A percentile compares a stretch with the other conserved stretches of the same genome.
These are phyloP conservation scores for Lasiurus cinereus DNA, from an alignment of 2,113 vertebrate species.

Conservation along the genomic window DNA sequence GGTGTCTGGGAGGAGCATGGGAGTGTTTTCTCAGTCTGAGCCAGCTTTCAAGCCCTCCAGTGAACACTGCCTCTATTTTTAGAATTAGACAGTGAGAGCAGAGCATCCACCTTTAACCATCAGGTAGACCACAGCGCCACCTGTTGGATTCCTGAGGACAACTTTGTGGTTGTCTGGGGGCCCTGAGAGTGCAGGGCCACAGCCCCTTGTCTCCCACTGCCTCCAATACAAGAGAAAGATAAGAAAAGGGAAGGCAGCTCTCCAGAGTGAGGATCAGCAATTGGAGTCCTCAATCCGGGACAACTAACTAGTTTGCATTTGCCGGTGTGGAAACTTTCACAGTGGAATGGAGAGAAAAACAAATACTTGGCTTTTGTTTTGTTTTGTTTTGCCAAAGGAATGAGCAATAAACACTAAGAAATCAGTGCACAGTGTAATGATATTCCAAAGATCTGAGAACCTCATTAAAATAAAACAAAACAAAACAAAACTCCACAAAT, in stretches of 20 bases:
- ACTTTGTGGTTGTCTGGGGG: not conserved
- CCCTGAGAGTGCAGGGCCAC: not conserved
- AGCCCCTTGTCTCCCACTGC: not conserved
- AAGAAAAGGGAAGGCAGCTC: not conserved
- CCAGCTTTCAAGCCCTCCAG: not conserved
- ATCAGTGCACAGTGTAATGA: not conserved
- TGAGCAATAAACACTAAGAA: not conserved
- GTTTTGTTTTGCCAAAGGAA: not conserved
- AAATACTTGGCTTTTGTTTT: not conserved
- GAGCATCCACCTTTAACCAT: not conserved
- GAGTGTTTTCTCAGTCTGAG: not conserved
- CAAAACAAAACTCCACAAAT: not conserved
- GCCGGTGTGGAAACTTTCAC: not conserved
- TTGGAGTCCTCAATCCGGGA: not conserved
- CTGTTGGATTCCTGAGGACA: constrained; percentile 17
- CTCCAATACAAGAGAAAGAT: not conserved
- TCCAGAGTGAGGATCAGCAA: not conserved
- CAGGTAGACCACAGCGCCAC: not conserved
- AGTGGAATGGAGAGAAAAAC: not conserved
- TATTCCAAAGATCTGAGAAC: not conserved
- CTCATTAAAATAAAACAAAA: not conserved
- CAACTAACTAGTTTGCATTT: not conserved
- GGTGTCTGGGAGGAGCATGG: not conserved
- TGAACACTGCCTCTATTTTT: not conserved
- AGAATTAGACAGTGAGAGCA: not conserved